Conservation (phyloP, 1,140 invertebrate species). For the Hycleus phaleratus region DNA sequence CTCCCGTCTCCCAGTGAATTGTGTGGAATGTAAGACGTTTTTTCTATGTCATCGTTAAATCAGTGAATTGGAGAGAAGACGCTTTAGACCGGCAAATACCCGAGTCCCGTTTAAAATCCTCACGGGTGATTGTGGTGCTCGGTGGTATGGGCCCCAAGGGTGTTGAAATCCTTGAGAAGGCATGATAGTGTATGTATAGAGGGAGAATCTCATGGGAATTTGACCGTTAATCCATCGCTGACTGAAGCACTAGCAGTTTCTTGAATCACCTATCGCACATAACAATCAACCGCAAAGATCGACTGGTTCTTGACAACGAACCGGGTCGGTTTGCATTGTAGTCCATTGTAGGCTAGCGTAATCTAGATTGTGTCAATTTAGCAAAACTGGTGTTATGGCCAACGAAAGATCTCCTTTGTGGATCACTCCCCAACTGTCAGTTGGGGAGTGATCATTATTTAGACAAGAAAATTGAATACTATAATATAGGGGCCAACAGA, state of each 20-base stretch:
- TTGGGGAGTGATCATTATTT: no score
- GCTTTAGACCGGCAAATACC: no score
- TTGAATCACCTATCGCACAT: conserved; percentile 23
- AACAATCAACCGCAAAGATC: conserved; percentile 18
- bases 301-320: no score
- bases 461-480: no score
- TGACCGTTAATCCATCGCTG: conserved; percentile 23
- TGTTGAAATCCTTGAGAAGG: conserved; percentile 11
- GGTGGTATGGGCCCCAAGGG: conserved; percentile 12
- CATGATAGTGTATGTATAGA: conserved; percentile 8
- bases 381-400: neutral
- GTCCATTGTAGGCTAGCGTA: conserved; percentile 9
- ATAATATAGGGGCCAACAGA: no score
- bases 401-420: no score
- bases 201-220: conserved; percentile 11
- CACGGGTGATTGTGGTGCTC: conserved; percentile 18
- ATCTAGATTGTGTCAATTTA: conserved; percentile 17
- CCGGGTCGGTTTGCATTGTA: conserved; percentile 15
- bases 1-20: no score
- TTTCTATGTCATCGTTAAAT: no score
- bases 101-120: conserved; percentile 16
- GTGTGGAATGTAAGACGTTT: no score
- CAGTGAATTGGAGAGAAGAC: no score
- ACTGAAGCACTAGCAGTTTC: conserved; percentile 18
- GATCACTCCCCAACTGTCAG: no score